Evolutionary conservation across 2,888 invertebrate genomes (phyloP).

Genomic region (Augiades crinisus): DNA sequence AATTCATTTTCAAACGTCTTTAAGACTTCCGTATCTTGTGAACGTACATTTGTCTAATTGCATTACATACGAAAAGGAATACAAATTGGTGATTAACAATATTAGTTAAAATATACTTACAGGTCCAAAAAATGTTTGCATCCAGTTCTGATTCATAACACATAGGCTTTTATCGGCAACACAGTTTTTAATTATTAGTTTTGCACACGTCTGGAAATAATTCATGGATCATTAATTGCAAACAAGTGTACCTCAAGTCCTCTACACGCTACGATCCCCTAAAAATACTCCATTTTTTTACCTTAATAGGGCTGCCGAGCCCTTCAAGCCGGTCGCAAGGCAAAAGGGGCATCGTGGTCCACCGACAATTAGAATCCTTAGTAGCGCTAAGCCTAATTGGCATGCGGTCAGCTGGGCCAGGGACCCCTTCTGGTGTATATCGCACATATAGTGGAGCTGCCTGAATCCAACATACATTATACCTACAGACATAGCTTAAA

Average conservation of each 20-base stretch:
- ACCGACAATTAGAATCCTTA: conserved; percentile 66
- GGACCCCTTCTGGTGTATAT: conserved; percentile 53
- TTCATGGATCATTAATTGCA: too few relatives aligned
- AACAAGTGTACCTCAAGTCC: too few relatives aligned
- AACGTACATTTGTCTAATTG: too few relatives aligned
- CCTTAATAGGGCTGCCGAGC: conserved; percentile 61
- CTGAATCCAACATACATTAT: conserved; percentile 37
- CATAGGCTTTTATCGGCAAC: conserved; percentile 66
- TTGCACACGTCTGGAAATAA: conserved; percentile 64
- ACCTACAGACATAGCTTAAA: too few relatives aligned
- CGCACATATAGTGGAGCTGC: conserved; percentile 62
- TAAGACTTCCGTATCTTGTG: too few relatives aligned
- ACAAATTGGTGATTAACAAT: too few relatives aligned
- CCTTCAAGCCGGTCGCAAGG: conserved; percentile 60
- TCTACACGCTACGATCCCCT: not conserved
- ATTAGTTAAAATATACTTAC: too few relatives aligned
- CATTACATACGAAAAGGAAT: too few relatives aligned
- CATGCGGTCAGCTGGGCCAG: conserved; percentile 62
- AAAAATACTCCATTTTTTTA: conserved; percentile 28
- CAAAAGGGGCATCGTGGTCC: conserved; percentile 58
- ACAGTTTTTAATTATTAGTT: conserved; percentile 62
- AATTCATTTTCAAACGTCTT: too few relatives aligned
- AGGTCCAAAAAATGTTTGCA: conserved; percentile 72
- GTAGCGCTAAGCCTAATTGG: conserved; percentile 58
- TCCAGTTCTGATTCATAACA: conserved; percentile 72